These are phyloP conservation scores for Empidonax alnorum DNA, from an alignment of 2,113 vertebrate genomes.

Conservation along the genomic window DNA sequence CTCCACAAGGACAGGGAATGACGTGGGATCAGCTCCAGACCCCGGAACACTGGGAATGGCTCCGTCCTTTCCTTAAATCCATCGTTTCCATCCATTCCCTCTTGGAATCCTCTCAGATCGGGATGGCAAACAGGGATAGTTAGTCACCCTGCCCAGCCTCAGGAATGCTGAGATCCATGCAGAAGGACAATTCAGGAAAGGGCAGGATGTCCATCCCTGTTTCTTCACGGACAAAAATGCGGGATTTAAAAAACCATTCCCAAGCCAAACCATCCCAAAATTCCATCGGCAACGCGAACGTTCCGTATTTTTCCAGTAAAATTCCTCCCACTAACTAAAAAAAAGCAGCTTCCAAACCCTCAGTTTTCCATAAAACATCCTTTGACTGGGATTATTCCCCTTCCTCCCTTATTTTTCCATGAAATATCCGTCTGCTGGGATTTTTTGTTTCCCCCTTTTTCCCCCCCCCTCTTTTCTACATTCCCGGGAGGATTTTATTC, in stretches of 20 bases:
- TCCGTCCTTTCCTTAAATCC: neutral
- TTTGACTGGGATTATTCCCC: no score
- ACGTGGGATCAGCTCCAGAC: neutral
- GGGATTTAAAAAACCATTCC: neutral
- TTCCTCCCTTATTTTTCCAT: no score
- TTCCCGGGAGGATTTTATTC: neutral
- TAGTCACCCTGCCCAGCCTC: no score
- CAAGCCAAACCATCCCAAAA: neutral
- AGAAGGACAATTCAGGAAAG: no score
- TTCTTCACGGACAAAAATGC: neutral
- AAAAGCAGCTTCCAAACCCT: neutral
- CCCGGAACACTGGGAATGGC: neutral
- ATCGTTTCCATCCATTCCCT: neutral
- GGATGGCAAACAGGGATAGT: neutral
- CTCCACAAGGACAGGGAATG: neutral
- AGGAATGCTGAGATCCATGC: no score
- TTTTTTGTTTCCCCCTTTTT: fast-evolving
- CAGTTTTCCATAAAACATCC: neutral
- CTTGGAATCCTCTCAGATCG: neutral
- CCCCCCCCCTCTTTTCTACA: neutral
- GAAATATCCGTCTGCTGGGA: neutral
- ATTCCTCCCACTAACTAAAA: neutral
- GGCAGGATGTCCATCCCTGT: neutral
- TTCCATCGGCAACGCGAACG: neutral
- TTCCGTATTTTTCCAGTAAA: neutral